Percentiles rank a stretch among this genome's conserved stretches.
These are phyloP conservation scores for Chirona hameri DNA, from an alignment of 2,888 invertebrate genomes.

Conservation along the genomic window DNA sequence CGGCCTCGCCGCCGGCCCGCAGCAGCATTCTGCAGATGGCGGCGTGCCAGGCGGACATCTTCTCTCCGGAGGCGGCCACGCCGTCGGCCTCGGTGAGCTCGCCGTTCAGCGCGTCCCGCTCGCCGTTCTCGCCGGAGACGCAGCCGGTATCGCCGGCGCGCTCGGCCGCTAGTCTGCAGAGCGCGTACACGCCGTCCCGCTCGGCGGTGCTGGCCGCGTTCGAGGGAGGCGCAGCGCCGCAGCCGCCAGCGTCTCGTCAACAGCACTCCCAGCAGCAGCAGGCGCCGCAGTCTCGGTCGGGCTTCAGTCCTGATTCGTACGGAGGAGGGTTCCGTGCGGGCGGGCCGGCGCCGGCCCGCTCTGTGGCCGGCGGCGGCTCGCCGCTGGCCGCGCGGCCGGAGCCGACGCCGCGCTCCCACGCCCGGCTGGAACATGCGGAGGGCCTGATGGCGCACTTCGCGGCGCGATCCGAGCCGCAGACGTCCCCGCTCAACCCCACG, in stretches of 20 bases:
- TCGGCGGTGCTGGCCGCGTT: not conserved
- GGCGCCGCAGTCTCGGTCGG: not conserved
- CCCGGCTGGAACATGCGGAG: not conserved
- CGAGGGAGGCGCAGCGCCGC: not conserved
- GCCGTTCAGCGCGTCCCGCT: not conserved
- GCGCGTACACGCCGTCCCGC: not conserved
- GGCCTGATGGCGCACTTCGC: conserved; percentile 1
- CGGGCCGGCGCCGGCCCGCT: not conserved
- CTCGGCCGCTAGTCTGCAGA: not conserved
- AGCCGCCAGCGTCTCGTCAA: not conserved
- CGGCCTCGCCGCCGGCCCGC: not conserved
- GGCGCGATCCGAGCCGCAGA: not conserved
- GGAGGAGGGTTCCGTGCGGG: not conserved
- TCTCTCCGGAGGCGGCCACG: not conserved
- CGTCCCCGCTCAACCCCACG: not conserved
- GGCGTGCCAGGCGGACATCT: conserved; percentile 2
- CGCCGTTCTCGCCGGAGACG: not conserved
- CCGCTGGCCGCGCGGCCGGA: not conserved
- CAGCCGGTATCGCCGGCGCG: not conserved
- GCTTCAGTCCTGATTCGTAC: not conserved
- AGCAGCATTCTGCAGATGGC: conserved; percentile 9
- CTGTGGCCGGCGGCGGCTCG: not conserved
- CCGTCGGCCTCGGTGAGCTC: not conserved
- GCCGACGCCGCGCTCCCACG: not conserved
- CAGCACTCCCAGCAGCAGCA: not conserved